Conservation (phyloP, 2,888 invertebrate genomes). For the Lycocerus yunnanus region DNA sequence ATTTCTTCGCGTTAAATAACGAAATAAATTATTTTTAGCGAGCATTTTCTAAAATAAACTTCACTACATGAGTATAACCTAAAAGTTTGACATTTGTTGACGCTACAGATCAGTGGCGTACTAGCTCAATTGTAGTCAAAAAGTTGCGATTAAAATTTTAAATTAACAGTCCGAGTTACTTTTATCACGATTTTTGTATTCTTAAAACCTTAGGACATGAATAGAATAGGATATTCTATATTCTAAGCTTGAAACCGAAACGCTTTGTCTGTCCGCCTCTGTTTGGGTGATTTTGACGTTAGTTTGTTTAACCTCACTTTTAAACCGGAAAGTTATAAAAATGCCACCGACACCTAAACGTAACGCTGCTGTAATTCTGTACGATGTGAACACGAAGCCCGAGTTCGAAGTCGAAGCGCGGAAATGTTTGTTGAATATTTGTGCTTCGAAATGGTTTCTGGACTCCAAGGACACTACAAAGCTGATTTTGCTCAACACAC, state of each 20-base stretch:
- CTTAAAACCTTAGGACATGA: too few species aligned
- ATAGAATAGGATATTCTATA: too few species aligned
- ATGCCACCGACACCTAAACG: constrained; percentile 23
- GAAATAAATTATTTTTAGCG: not conserved
- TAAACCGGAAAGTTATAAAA: not conserved
- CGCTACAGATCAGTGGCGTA: too few species aligned
- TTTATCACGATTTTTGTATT: too few species aligned
- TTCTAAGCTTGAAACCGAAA: too few species aligned
- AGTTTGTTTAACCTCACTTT: not conserved
- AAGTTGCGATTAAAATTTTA: too few species aligned
- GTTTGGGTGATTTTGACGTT: too few species aligned
- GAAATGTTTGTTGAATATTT: constrained; percentile 18
- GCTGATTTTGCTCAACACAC: constrained; percentile 13
- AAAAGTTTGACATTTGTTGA: not conserved
- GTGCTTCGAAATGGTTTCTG: constrained; percentile 18
- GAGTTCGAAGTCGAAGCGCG: constrained; percentile 11
- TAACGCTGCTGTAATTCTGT: constrained; percentile 17
- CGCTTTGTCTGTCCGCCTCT: too few species aligned
- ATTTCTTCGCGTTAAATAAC: not conserved
- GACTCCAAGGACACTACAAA: constrained; percentile 16
- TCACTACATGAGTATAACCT: not conserved
- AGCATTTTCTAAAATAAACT: not conserved
- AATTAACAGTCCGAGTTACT: too few species aligned
- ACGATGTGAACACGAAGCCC: constrained; percentile 12
- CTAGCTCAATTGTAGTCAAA: too few species aligned